Percentiles rank a stretch among this genome's conserved stretches.
phyloP scores from a whole-genome alignment of 2,888 invertebrate species.

The Octonoba sinensis region DNA sequence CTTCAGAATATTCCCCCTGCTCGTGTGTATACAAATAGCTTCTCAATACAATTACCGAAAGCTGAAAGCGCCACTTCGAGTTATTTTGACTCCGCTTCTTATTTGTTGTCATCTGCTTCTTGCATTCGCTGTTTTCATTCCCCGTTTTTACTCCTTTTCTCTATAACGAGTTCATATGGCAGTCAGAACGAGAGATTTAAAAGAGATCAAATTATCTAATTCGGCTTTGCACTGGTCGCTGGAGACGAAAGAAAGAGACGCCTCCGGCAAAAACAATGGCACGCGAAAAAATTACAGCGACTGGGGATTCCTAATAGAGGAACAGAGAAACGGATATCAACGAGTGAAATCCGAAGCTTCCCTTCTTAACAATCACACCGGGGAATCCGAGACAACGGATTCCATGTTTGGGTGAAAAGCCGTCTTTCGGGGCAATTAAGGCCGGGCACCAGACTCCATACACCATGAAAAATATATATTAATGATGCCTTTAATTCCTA shows the following conservation, averaged over 20 bases:
- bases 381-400: slow-evolving; percentile 31
- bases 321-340: slow-evolving; percentile 34
- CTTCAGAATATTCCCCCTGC: slow-evolving; percentile 50
- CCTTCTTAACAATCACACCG: slow-evolving; percentile 54
- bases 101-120: slow-evolving; percentile 47
- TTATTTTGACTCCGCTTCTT: slow-evolving; percentile 14
- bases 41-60: slow-evolving; percentile 62
- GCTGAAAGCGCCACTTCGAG: slow-evolving; percentile 41
- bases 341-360: slow-evolving; percentile 26
- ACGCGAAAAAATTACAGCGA: slow-evolving; percentile 47
- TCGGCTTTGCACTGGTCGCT: slow-evolving; percentile 56
- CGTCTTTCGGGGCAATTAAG: too few relatives aligned
- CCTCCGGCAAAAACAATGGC: slow-evolving; percentile 11
- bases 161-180: slow-evolving; percentile 52
- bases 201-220: slow-evolving; percentile 65
- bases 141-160: slow-evolving; percentile 8
- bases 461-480: too few relatives aligned
- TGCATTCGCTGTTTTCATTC: slow-evolving; percentile 28
- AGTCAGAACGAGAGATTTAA: slow-evolving; percentile 57
- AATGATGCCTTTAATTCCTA: too few relatives aligned
- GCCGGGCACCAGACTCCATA: too few relatives aligned
- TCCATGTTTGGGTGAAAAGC: too few relatives aligned
- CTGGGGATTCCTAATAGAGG: slow-evolving; percentile 46
- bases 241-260: slow-evolving; percentile 38
- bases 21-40: slow-evolving; percentile 59